These are phyloP conservation scores for Lochmaea crataegi DNA, from an alignment of 2,888 invertebrate genomes.

Conservation along the genomic window DNA sequence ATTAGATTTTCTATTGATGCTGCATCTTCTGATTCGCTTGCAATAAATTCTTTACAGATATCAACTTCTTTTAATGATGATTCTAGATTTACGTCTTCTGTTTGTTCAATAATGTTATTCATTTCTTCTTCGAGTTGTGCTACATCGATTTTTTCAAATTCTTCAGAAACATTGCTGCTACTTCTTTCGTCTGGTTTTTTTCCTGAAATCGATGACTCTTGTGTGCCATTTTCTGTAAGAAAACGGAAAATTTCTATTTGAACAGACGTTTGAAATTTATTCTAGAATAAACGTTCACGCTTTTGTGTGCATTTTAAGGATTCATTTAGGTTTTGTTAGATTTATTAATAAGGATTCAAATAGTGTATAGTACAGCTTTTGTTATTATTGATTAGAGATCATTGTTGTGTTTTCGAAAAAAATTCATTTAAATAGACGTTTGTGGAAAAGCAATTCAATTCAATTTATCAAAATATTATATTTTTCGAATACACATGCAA, in stretches of 20 bases:
- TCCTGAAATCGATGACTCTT: conserved; percentile 52
- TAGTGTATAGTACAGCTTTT: not conserved
- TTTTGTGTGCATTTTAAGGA: conserved; percentile 29
- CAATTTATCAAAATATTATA: not conserved
- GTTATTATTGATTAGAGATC: conserved; percentile 4
- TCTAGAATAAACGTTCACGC: conserved; percentile 57
- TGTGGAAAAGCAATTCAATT: too few species aligned
- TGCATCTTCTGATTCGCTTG: too few species aligned
- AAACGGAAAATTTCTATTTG: conserved; percentile 43
- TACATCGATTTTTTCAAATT: conserved; percentile 53
- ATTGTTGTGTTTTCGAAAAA: conserved; percentile 12
- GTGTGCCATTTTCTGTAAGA: conserved; percentile 56
- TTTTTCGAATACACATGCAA: conserved; percentile 12
- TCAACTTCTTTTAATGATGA: not conserved
- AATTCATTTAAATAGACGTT: not conserved
- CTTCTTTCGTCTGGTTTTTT: conserved; percentile 49
- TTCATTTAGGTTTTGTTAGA: conserved; percentile 25
- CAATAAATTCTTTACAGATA: not conserved
- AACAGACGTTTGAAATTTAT: conserved; percentile 42
- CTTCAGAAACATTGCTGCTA: conserved; percentile 51
- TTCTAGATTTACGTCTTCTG: conserved; percentile 41
- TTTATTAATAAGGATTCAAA: conserved; percentile 31
- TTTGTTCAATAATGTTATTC: conserved; percentile 64
- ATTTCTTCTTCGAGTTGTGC: conserved; percentile 46
- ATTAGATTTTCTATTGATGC: conserved; percentile 8